These are phyloP conservation scores for Microdon myrmicae DNA, from an alignment of 2,888 invertebrate species.

Conservation along the genomic window DNA sequence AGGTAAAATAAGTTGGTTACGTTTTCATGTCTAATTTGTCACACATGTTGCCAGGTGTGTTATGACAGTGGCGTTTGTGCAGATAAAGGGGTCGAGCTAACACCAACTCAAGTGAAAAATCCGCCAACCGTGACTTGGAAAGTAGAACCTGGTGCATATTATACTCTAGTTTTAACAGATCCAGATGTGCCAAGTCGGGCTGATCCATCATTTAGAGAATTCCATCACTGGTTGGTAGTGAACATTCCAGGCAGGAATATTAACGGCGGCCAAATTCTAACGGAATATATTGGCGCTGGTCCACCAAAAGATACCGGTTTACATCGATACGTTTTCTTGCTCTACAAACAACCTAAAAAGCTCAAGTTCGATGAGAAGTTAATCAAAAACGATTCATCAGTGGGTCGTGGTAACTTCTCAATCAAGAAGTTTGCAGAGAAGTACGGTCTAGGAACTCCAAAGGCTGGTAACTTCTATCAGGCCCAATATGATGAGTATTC, in stretches of 20 bases:
- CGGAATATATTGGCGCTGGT: slow-evolving; percentile 85
- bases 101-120: slow-evolving; percentile 72
- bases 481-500: slow-evolving; percentile 78
- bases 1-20: slow-evolving; percentile 54
- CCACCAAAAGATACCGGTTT: slow-evolving; percentile 81
- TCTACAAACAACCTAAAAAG: slow-evolving; percentile 77
- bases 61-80: slow-evolving; percentile 66
- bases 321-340: slow-evolving; percentile 82
- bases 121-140: slow-evolving; percentile 62
- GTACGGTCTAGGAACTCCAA: slow-evolving; percentile 76
- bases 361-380: slow-evolving; percentile 71
- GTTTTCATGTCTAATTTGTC: neutral
- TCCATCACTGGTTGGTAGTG: slow-evolving; percentile 92
- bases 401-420: slow-evolving; percentile 72
- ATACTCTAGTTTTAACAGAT: slow-evolving; percentile 70
- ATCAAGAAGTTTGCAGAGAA: slow-evolving; percentile 77
- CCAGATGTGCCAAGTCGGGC: slow-evolving; percentile 90
- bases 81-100: slow-evolving; percentile 75
- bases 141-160: slow-evolving; percentile 57
- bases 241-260: slow-evolving; percentile 84
- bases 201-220: slow-evolving; percentile 84
- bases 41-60: slow-evolving; percentile 53
- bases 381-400: slow-evolving; percentile 63
- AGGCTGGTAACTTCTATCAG: slow-evolving; percentile 83
- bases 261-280: slow-evolving; percentile 77